Percentiles rank a stretch among this genome's conserved stretches.
Conservation (phyloP, 1,140 invertebrate species). For the Drosophila insularis region DNA sequence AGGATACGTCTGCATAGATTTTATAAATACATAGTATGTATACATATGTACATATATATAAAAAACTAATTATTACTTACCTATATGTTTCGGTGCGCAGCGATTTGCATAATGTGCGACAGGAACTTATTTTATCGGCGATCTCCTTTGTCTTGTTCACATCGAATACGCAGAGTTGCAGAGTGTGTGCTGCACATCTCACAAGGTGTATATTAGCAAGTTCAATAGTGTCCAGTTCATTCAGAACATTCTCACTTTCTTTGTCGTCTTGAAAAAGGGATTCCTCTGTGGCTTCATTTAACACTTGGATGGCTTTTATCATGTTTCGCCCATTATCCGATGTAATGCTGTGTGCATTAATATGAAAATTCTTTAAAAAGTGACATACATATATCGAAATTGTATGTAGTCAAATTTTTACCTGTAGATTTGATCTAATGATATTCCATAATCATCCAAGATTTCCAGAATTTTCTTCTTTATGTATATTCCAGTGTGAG, state of each 20-base stretch:
- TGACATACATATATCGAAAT: constrained; percentile 1
- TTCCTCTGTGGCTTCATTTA: constrained; percentile 33
- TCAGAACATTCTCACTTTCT: constrained; percentile 1
- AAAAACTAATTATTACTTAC: constrained; percentile 1
- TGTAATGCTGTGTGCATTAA: constrained; percentile 33
- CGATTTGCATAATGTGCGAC: no score
- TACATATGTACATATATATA: constrained; percentile 10
- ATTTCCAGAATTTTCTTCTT: no score
- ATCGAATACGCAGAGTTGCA: no score
- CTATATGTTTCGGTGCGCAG: no score
- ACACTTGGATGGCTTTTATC: constrained; percentile 30
- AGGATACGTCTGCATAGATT: constrained; percentile 24
- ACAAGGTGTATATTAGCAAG: no score
- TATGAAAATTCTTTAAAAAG: constrained; percentile 7
- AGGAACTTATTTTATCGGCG: no score
- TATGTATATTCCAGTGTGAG: no score
- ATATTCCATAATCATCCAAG: constrained; percentile 24
- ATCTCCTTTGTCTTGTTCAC: no score
- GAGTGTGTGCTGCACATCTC: no score
- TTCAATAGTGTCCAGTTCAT: no score
- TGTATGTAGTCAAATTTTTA: neutral
- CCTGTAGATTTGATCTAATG: neutral
- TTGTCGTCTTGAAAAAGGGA: constrained; percentile 15
- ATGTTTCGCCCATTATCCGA: constrained; percentile 35
- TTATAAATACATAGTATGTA: neutral